phyloP scores from a whole-genome alignment of 2,888 invertebrate species.

The Lasioglossum malachurum region DNA sequence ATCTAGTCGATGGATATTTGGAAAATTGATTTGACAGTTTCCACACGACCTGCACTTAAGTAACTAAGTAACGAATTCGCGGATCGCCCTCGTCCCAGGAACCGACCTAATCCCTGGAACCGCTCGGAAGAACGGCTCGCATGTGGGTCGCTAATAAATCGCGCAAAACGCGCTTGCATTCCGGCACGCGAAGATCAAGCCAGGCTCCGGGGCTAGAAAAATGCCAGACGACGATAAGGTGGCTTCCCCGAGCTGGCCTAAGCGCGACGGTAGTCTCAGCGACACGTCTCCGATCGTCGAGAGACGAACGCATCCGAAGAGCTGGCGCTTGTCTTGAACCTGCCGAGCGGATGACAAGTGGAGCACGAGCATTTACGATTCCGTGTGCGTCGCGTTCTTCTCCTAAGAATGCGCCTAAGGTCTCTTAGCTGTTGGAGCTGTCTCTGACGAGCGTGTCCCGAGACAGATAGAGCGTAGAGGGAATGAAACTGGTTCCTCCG shows the following conservation, averaged over 20 bases:
- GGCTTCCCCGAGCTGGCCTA: conserved; percentile 6
- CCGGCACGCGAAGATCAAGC: conserved; percentile 37
- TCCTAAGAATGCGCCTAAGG: conserved; percentile 51
- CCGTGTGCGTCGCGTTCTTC: conserved; percentile 68
- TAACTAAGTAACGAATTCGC: background rate
- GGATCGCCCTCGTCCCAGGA: background rate
- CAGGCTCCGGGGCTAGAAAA: conserved; percentile 40
- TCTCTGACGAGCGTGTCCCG: background rate
- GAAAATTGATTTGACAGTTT: too few relatives aligned
- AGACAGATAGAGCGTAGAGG: background rate
- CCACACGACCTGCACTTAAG: background rate
- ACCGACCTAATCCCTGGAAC: conserved; percentile 25
- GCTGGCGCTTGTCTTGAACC: conserved; percentile 50
- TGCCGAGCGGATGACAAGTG: conserved; percentile 71
- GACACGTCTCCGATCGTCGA: conserved; percentile 45
- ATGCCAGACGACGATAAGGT: conserved; percentile 60
- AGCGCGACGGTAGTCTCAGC: background rate
- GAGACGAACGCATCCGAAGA: background rate
- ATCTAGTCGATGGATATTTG: too few relatives aligned
- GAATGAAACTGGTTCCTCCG: conserved; percentile 42
- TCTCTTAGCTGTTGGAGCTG: conserved; percentile 38
- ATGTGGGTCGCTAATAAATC: conserved; percentile 54
- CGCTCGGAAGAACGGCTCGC: conserved; percentile 17
- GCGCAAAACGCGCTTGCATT: conserved; percentile 43
- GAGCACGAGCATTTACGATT: conserved; percentile 71